Base-by-base conservation (phyloP, 2,888 invertebrate species). In the Mythimna loreyi region DNA sequence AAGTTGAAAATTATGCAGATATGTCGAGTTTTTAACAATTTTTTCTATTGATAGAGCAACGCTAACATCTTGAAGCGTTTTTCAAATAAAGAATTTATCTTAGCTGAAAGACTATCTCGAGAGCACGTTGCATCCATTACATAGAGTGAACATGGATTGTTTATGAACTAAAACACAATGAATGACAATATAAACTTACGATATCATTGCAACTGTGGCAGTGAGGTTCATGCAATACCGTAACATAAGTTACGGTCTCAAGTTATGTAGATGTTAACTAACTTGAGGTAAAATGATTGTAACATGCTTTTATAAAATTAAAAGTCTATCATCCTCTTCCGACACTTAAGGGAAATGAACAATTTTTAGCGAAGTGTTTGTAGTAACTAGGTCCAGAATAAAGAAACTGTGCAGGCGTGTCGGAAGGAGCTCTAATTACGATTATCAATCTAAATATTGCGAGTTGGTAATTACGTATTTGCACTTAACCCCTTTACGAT, bases 231-330 rank as follows among this genome's bases (percentile, higher is more conserved):
- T 67, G 62, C 67, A 82, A 77, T 47, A 84, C 88, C 89, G 85
- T 91, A 89, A 89, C 78, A 45, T 30, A 8, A 70, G 78, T 87
- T 90, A 91, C 88, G 88, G 87, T 82, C 82, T 81, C 87, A 90
- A 88, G 88, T 86, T 80, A 67, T 53, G 55, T 69, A 74, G 67
- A 71, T 75, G 69, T 47, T 52, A 62, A 68, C 49, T 75, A 86
- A 89, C 89, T 87, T 89, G 86, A 86, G 82, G 64, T 68, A 67
- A 74, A 79, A 75, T 79, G 53, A 71, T 71, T 47, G 13, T 63
- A 69, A 75, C 52, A 82, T 68, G 60, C 57, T 58, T 71, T 49
- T 69, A 64, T 65, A 63, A 50, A 60, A 72, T 58, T 58, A 69
- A 53, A 72, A 74, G 47, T 53, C 40, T 52, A 67, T n/a, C 13